Base-by-base conservation (phyloP, 1,140 invertebrate genomes). In the Atta colombica region DNA sequence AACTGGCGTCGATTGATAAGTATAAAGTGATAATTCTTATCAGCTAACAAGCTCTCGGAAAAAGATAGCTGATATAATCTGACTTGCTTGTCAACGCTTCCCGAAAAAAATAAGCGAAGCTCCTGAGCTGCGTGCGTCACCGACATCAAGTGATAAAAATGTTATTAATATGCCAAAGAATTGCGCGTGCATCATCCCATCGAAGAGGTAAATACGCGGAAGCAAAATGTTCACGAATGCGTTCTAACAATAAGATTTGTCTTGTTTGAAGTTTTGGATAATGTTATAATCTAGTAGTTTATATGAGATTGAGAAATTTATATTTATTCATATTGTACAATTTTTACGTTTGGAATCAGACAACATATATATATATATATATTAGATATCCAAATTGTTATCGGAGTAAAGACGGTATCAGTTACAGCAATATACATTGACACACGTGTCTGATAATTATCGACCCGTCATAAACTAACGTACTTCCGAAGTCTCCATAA, bases 401-500 rank as follows among this genome's bases (percentile, higher is more conserved):
- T 28, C 55, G 55, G 28, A 74, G 18, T 51, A 75, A 63, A 25
- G 18, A 51, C 39, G n/a, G n/a, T 66, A 21, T 60, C 39, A 49
- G 69, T 45, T 14, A 49, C 53, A 21, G 68, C 28, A 14, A 35
- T 74, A 21, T 21, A 74, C 39, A 84, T 74, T 58, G 31, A 75
- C 39, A 61, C 58, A 61, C 31, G 72, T 49, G 80, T 84, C 69
- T 84, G 69, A 84, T 84, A 84, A 84, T 84, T 84, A 84, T 84
- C 69, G 80, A 84, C 45, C 80, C 69, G 14, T 74, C 69, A 75
- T 84, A 75, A 82, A 72, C 61, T 82, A 82, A 61, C 39, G 69
- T 84, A 84, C 80, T 84, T 84, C 69, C 69, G 45, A 84, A 84
- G 80, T 75, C 80, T 84, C 69, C 80, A 84, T 84, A 84, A 84